phyloP scores from a whole-genome alignment of 2,888 invertebrate species.

The Achlya flavicornis region DNA sequence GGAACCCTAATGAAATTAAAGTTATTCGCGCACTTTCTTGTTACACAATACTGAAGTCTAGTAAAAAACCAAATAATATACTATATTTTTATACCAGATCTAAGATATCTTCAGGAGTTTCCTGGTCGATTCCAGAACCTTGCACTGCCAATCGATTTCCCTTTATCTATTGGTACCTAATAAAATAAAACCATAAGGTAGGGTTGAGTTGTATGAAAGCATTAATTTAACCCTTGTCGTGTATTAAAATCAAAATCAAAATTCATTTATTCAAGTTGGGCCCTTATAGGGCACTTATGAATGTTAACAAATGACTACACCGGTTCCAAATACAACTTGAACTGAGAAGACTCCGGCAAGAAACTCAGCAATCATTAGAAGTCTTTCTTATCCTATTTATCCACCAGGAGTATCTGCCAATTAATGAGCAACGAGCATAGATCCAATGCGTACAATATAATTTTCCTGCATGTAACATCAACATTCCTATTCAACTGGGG shows the following conservation, averaged over 20 bases:
- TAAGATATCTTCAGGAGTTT: too few species aligned
- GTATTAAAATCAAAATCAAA: too few species aligned
- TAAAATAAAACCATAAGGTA: not conserved
- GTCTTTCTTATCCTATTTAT: not conserved
- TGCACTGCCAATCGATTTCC: not conserved
- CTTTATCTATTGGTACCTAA: not conserved
- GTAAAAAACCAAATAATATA: not conserved
- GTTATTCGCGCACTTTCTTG: not conserved
- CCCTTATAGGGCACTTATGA: too few species aligned
- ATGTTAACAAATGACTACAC: too few species aligned
- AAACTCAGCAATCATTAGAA: too few species aligned
- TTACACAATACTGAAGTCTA: not conserved
- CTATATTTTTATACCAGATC: too few species aligned
- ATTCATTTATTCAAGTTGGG: too few species aligned
- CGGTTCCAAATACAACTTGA: too few species aligned
- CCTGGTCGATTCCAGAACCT: not conserved
- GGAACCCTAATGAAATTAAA: too few species aligned
- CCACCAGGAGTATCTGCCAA: not conserved
- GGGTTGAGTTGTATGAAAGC: not conserved
- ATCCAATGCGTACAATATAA: constrained; percentile 24
- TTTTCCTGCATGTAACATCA: constrained; percentile 46
- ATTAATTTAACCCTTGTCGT: not conserved
- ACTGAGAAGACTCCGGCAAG: too few species aligned
- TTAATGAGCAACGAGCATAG: constrained; percentile 14
- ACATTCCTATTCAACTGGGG: constrained; percentile 54